phyloP scores from a whole-genome alignment of 2,113 vertebrate genomes.

The Limanda limanda region DNA sequence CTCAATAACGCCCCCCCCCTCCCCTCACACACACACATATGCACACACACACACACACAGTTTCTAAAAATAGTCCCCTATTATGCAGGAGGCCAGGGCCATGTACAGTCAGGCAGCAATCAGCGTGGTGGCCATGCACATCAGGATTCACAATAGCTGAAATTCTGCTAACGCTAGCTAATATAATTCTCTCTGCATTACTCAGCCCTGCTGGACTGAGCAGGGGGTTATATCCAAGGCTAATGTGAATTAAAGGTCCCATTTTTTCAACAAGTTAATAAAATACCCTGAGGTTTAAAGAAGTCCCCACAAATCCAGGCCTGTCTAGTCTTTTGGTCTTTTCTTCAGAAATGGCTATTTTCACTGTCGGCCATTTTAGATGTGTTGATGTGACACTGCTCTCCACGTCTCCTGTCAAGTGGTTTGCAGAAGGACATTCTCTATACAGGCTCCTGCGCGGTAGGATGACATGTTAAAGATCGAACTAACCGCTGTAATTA shows the following conservation, averaged over 20 bases:
- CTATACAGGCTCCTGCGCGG: neutral
- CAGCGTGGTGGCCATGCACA: conserved; percentile 75
- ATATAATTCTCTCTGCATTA: conserved; percentile 68
- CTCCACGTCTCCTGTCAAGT: neutral
- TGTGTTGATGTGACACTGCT: conserved; percentile 3
- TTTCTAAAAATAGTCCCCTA: conserved; percentile 82
- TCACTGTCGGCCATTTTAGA: conserved; percentile 4
- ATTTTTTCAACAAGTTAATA: conserved; percentile 30
- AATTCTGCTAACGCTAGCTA: conserved; percentile 76
- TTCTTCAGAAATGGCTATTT: conserved; percentile 5
- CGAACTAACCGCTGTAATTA: neutral
- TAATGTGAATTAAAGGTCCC: conserved; percentile 52
- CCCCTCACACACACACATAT: neutral
- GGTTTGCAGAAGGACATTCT: neutral
- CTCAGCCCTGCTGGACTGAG: conserved; percentile 48
- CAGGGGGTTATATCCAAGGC: conserved; percentile 45
- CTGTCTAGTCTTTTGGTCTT: neutral
- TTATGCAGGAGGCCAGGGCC: conserved; percentile 77
- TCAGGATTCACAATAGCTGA: conserved; percentile 80
- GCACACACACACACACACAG: conserved; percentile 21
- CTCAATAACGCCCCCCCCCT: too few relatives aligned
- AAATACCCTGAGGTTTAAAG: conserved; percentile 10
- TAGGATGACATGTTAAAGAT: conserved; percentile 7
- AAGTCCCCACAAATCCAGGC: conserved; percentile 14
- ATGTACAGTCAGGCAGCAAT: conserved; percentile 80